Conservation (phyloP, 2,113 vertebrate genomes). For the Sinocyclocheilus rhinocerous region DNA sequence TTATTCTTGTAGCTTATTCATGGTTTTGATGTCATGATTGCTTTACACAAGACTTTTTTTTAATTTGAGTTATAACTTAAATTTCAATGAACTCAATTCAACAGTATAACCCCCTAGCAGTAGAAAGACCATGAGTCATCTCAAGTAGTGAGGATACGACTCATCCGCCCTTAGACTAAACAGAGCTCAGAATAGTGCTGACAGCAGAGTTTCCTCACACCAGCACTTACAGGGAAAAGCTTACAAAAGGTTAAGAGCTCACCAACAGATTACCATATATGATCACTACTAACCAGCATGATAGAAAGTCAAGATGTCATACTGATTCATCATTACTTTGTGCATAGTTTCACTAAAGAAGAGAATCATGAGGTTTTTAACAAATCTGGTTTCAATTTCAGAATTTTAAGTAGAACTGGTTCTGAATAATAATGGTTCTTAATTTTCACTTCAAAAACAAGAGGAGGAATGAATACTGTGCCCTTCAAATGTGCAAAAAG, state of each 20-base stretch:
- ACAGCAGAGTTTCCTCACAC: neutral
- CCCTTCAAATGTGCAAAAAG: slow-evolving; percentile 24
- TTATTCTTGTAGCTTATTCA: too few relatives aligned
- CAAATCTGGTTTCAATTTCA: neutral
- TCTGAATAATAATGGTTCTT: neutral
- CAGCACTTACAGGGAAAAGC: neutral
- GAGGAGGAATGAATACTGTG: neutral
- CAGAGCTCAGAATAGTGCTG: neutral
- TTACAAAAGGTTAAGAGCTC: neutral
- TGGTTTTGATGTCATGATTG: neutral
- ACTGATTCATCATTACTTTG: neutral
- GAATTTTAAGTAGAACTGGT: neutral
- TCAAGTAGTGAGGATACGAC: neutral
- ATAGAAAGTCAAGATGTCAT: neutral
- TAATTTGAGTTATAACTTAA: neutral
- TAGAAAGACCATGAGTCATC: neutral
- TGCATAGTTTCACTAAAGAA: too few relatives aligned
- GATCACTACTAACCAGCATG: neutral
- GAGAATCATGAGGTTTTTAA: neutral
- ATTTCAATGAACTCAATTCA: neutral
- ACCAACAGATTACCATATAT: neutral
- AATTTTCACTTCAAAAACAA: neutral
- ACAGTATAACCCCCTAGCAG: neutral
- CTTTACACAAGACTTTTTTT: neutral
- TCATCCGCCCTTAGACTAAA: slow-evolving; percentile 6